Conservation (phyloP, 2,113 vertebrate species). For the Nansenia antarctica region DNA sequence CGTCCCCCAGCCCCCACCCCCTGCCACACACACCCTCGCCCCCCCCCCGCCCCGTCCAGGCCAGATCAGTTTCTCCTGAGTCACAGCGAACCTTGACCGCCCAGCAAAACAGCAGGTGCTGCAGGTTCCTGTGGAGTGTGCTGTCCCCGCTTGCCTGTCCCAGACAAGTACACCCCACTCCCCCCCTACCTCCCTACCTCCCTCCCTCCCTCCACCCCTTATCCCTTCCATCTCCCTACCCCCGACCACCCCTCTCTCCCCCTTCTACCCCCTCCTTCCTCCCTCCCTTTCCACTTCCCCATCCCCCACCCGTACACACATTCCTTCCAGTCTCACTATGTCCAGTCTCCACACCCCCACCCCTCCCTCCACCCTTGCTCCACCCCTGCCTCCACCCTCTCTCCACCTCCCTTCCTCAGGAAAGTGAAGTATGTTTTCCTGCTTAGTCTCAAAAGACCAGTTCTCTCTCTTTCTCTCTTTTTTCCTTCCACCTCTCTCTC, state of each 20-base stretch:
- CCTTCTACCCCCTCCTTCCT: slow-evolving; percentile 21
- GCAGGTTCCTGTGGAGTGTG: slow-evolving; percentile 19
- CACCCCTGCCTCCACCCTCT: background rate
- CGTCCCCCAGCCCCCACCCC: slow-evolving; percentile 27
- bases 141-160: slow-evolving; percentile 26
- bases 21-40: no score
- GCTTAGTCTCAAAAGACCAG: no score
- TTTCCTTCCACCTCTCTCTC: background rate
- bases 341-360: slow-evolving; percentile 8
- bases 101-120: slow-evolving; percentile 70
- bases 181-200: slow-evolving; percentile 15
- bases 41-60: background rate
- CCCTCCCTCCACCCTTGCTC: background rate
- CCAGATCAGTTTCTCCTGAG: slow-evolving; percentile 68
- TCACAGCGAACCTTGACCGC: slow-evolving; percentile 56
- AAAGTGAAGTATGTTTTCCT: background rate
- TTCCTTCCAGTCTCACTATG: slow-evolving; percentile 34
- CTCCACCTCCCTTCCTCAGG: no score
- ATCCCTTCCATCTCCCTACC: slow-evolving; percentile 7
- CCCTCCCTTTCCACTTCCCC: slow-evolving; percentile 13
- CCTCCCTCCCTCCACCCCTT: slow-evolving; percentile 23
- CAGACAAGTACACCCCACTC: slow-evolving; percentile 26
- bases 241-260: slow-evolving; percentile 30
- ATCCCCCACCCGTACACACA: slow-evolving; percentile 5
- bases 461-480: background rate